Conservation (phyloP, 1,140 invertebrate species). For the Mesaphorura yosii region DNA sequence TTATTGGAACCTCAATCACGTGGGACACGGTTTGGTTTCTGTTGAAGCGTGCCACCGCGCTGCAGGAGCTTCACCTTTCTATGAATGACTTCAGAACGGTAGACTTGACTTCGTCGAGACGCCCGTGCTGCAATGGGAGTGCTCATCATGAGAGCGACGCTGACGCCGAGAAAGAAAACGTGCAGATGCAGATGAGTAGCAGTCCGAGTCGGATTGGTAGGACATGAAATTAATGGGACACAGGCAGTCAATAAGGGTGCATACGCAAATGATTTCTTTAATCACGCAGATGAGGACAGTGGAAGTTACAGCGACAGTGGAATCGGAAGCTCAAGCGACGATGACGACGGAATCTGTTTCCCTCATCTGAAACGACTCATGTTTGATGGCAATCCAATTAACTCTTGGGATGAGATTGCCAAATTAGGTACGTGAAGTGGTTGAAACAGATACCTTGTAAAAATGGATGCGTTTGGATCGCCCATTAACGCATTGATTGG, state of each 20-base stretch:
- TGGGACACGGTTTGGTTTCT: conserved; percentile 70
- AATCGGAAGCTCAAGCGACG: conserved; percentile 26
- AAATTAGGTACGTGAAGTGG: conserved; percentile 51
- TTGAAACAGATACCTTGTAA: too few relatives aligned
- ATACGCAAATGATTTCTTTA: too few relatives aligned
- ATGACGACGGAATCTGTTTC: conserved; percentile 27
- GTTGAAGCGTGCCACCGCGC: conserved; percentile 53
- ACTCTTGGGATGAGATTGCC: conserved; percentile 65
- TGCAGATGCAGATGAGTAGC: too few relatives aligned
- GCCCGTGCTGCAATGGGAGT: too few relatives aligned
- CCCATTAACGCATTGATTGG: too few relatives aligned
- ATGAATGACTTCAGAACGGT: conserved; percentile 71
- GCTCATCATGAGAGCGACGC: too few relatives aligned
- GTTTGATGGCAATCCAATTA: conserved; percentile 53
- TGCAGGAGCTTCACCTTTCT: conserved; percentile 82
- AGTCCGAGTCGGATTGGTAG: too few relatives aligned
- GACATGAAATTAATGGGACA: too few relatives aligned
- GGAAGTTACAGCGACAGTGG: conserved; percentile 27
- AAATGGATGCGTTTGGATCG: too few relatives aligned
- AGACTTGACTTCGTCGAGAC: too few relatives aligned
- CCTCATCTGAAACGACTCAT: conserved; percentile 32
- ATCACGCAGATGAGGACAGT: conserved; percentile 52
- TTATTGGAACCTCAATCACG: conserved; percentile 72
- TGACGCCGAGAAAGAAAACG: too few relatives aligned
- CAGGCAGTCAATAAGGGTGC: too few relatives aligned